These are phyloP conservation scores for Mylabris phalerata DNA, from an alignment of 1,140 invertebrate species.

Conservation along the genomic window DNA sequence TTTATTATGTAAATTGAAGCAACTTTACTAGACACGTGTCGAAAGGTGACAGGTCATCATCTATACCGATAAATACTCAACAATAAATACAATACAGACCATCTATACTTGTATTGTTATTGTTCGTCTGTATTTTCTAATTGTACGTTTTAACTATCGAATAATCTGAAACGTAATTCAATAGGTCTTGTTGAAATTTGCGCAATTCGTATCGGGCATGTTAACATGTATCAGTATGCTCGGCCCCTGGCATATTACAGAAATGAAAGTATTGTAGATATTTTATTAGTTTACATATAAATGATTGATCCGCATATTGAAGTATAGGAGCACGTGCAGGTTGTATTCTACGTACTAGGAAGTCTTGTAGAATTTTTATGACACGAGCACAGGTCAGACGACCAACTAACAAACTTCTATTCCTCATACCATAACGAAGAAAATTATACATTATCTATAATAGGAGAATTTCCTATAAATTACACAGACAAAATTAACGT, in stretches of 20 bases:
- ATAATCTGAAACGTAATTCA: no score
- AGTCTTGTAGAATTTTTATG: constrained; percentile 16
- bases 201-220: no score
- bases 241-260: not conserved
- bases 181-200: no score
- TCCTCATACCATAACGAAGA: constrained; percentile 12
- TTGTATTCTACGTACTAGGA: constrained; percentile 5
- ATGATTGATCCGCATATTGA: constrained; percentile 15
- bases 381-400: constrained; percentile 14
- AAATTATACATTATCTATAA: not conserved
- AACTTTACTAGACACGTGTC: constrained; percentile 24
- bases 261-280: constrained; percentile 11
- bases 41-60: constrained; percentile 24
- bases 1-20: constrained; percentile 6
- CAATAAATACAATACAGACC: constrained; percentile 15
- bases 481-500: no score
- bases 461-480: no score
- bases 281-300: constrained; percentile 11
- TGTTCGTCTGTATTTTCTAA: not conserved
- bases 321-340: constrained; percentile 13
- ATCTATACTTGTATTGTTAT: constrained; percentile 1
- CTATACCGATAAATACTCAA: constrained; percentile 20
- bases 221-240: no score
- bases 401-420: constrained; percentile 12
- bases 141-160: no score